These are phyloP conservation scores for Ctenodactylus gundi DNA, from an alignment of 2,113 vertebrate genomes.

Conservation along the genomic window DNA sequence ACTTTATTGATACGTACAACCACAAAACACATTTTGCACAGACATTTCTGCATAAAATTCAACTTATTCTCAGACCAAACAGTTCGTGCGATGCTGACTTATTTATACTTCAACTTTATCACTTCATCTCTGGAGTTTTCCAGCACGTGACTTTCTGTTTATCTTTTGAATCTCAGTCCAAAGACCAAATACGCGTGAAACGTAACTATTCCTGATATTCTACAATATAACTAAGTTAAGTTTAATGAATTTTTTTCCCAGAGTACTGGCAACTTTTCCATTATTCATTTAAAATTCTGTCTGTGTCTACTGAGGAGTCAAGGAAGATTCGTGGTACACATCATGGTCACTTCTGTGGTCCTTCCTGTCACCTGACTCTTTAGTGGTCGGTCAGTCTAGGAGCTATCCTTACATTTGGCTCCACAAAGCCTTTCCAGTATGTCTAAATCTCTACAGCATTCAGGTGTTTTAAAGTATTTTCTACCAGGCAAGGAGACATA, in stretches of 20 bases:
- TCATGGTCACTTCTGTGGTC: neutral
- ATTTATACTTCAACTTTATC: neutral
- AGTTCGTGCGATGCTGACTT: neutral
- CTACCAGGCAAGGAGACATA: neutral
- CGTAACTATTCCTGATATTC: neutral
- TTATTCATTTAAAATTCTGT: neutral
- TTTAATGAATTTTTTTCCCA: neutral
- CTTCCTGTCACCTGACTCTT: neutral
- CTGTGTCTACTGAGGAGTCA: neutral
- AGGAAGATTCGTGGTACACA: rapidly evolving
- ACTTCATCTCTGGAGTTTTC: neutral
- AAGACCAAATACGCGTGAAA: neutral
- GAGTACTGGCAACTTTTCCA: neutral
- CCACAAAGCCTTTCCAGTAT: neutral
- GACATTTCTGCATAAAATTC: neutral
- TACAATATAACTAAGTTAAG: neutral
- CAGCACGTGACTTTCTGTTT: neutral
- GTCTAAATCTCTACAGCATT: neutral
- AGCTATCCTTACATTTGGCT: neutral
- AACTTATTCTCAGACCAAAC: neutral
- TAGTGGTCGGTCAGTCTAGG: neutral
- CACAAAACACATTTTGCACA: neutral
- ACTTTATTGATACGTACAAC: neutral
- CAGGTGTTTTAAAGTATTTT: neutral
- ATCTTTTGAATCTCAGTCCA: neutral